Base-by-base conservation (phyloP, 2,888 invertebrate genomes). In the Autographa pulchrina region DNA sequence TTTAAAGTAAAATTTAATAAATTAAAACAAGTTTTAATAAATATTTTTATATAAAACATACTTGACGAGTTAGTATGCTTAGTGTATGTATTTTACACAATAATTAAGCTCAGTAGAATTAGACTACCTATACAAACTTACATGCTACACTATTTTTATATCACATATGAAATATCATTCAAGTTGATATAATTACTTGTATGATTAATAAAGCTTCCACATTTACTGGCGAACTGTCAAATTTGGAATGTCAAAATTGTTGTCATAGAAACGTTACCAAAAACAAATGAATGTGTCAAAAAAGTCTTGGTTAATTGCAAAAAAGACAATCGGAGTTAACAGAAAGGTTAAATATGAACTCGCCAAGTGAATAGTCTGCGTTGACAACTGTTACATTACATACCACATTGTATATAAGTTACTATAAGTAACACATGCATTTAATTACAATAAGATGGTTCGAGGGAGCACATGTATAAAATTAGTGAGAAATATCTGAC, bases 81-180 rank as follows among this genome's bases (percentile, higher is more conserved):
- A 85, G 86, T 88, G 85, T 84, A 78, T 73, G 80, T 88, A 88
- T 86, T 74, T 82, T 89, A 90, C 89, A 91, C 83, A 85, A 76
- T 65, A 62, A 80, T 85, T 85, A 88, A 87, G 88, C 86, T 89
- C 83, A 85, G 80, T 83, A 85, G 77, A 66, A 86, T 85, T 84
- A 86, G 70, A 77, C 87, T 89, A 90, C 77, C 83, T 88, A 89
- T 87, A 87, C 85, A 84, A 84, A 89, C 90, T 92, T 92, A 92
- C 69, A 84, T 85, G 78, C 91, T 92, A 93, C 72, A 89, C 90
- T 94, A 95, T 82, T 71, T 89, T 91, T 95, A 95, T 95, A 95
- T 95, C 95, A 95, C 95, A 95, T 92, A 92, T 92, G 91, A 93
- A 92, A 91, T 92, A 94, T 93, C 94, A 94, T 93, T 91, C 90